Base-by-base conservation (phyloP, 2,797 vertebrate species). In the Danionella dracula region DNA sequence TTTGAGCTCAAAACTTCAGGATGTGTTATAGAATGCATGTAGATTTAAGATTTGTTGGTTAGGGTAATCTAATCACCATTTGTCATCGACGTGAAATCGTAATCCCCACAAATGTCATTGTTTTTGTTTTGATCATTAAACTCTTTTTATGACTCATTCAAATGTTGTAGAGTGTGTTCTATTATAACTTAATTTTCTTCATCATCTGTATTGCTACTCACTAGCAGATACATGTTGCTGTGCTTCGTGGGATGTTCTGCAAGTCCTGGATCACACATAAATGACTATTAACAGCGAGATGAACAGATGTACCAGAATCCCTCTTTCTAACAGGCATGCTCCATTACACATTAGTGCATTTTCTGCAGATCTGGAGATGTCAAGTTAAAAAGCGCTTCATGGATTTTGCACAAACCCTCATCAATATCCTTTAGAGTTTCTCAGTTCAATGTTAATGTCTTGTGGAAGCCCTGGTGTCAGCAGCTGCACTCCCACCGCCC, bases 391-490 rank as follows among this genome's bases (percentile, higher is more conserved):
- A 48, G 73, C 76, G 82, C 79, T 81, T 83, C 81, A 70, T 44
- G 20, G 55, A 51, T 68, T 66, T 48, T 42, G 2, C 50, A 31
- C 63, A 77, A 78, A 69, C 72, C 70, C 70, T 76, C 76, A 81
- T 85, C 69, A 67, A 60, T 59, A 66, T 53, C 54, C 31, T 66
- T 71, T 77, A 58, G 69, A 23, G 42, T 49, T 55, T 6, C 35
- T 23, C 83, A 81, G 85, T 86, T 89, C 87, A 88, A 90, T 86
- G 87, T 88, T 87, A 89, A 89, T 82, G 82, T 87, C 78, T 77
- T 77, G 74, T 79, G 79, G 81, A 78, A 76, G 80, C 65, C 76
- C 79, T 65, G 76, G 76, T 75, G 68, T 65, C 60, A 54, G 75
- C 56, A 51, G 53, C 64, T 68, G 73, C 49, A 70, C 72, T 58